Evolutionary conservation across 2,797 vertebrate genomes (phyloP).

Genomic region (Telmatherina bonti): DNA sequence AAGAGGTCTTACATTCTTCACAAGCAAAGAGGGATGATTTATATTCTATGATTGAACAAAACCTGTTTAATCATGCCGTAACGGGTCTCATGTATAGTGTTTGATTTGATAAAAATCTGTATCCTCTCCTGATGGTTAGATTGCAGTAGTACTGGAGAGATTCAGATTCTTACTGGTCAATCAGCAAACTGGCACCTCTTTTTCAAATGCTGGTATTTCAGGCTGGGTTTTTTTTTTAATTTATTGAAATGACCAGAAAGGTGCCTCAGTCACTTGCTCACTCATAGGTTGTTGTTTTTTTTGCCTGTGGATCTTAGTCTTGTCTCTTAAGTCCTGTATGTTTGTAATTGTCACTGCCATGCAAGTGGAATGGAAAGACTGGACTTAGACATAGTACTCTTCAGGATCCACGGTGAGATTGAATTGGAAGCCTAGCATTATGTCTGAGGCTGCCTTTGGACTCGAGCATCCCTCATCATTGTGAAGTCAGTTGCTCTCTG

Average conservation of each 20-base stretch:
- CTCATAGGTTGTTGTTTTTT: conserved; percentile 11
- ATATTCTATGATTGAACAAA: conserved; percentile 47
- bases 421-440: conserved; percentile 30
- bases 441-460: conserved; percentile 43
- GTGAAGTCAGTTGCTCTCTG: conserved; percentile 18
- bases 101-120: conserved; percentile 40
- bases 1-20: conserved; percentile 73
- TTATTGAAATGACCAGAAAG: conserved; percentile 45
- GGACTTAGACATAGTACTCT: conserved; percentile 49
- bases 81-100: conserved; percentile 45
- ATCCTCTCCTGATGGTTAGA: conserved; percentile 53
- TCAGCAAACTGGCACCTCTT: conserved; percentile 33
- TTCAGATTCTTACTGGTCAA: conserved; percentile 37
- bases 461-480: conserved; percentile 27
- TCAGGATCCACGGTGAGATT: conserved; percentile 28
- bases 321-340: conserved; percentile 54
- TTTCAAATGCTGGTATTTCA: conserved; percentile 51
- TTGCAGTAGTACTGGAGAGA: conserved; percentile 37
- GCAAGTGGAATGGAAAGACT: conserved; percentile 66
- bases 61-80: conserved; percentile 38
- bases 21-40: conserved; percentile 54
- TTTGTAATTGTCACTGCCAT: conserved; percentile 71
- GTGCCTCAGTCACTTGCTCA: conserved; percentile 41
- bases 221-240: conserved; percentile 43
- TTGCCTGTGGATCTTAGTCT: conserved; percentile 55